Conservation (phyloP, 2,888 invertebrate genomes). For the Amorpha juglandis region DNA sequence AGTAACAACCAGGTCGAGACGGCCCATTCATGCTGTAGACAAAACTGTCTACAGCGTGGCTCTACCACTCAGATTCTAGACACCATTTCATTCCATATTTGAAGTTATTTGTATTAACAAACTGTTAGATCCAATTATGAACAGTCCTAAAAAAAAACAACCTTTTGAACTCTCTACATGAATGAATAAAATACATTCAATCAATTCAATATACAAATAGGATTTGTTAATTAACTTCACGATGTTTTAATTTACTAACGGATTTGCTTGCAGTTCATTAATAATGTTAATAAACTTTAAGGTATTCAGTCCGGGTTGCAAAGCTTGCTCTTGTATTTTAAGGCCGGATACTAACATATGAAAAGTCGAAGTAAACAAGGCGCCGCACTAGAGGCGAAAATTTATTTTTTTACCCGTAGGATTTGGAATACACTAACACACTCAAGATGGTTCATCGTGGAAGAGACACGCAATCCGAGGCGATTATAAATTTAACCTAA, state of each 20-base stretch:
- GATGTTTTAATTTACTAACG: conserved; percentile 34
- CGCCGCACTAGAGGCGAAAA: no score
- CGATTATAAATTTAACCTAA: no score
- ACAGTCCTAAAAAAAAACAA: not conserved
- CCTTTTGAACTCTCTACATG: not conserved
- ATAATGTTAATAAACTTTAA: conserved; percentile 22
- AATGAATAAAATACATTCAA: conserved; percentile 17
- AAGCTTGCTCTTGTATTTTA: conserved; percentile 27
- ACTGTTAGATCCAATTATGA: not conserved
- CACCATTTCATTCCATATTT: not conserved
- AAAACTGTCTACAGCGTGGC: no score
- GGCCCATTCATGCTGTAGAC: no score
- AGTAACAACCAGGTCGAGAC: no score
- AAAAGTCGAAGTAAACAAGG: not conserved
- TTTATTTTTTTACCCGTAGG: no score
- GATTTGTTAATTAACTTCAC: conserved; percentile 3
- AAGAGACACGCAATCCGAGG: no score
- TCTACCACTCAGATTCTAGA: no score
- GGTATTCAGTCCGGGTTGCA: conserved; percentile 23
- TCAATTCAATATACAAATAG: conserved; percentile 9
- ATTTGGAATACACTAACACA: no score
- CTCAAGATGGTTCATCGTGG: no score
- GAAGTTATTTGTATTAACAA: not conserved
- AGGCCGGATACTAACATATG: not conserved
- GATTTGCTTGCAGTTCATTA: conserved; percentile 23